Percentiles rank a stretch among this genome's conserved stretches.
phyloP scores from a whole-genome alignment of 2,797 vertebrate species.

The Sternotherus odoratus region DNA sequence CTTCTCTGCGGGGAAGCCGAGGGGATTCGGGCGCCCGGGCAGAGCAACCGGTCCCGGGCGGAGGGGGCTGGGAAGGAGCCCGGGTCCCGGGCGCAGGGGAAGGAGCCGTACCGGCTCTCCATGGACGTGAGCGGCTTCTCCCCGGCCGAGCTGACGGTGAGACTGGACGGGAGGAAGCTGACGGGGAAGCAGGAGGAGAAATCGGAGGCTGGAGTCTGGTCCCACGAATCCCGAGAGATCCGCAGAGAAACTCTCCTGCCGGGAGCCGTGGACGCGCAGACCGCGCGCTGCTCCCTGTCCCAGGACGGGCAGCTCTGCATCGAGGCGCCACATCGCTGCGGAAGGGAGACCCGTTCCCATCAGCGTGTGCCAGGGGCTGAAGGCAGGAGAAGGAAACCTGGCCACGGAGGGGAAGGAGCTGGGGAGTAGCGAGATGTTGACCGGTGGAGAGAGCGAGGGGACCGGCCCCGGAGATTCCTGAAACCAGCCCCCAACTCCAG shows the following conservation, averaged over 20 bases:
- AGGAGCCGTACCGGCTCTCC: no score
- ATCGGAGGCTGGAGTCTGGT: constrained; percentile 44
- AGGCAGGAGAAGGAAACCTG: rapidly evolving
- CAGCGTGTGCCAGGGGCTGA: neutral
- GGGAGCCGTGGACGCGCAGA: constrained; percentile 71
- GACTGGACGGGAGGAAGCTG: constrained; percentile 79
- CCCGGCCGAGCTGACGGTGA: constrained; percentile 81
- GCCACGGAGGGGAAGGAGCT: rapidly evolving
- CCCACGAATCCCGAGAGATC: constrained; percentile 80
- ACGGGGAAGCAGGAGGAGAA: constrained; percentile 79
- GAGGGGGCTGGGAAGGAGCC: constrained; percentile 29
- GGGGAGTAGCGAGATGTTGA: neutral
- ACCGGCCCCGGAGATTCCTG: neutral
- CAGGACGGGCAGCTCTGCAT: no score
- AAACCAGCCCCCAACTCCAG: no score
- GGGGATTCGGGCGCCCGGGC: no score
- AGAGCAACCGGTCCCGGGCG: no score
- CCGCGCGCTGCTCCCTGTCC: constrained; percentile 81
- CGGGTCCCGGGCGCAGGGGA: no score
- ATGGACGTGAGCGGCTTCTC: constrained; percentile 81
- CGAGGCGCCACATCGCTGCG: constrained; percentile 38
- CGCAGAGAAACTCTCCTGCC: constrained; percentile 83
- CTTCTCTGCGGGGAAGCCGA: neutral
- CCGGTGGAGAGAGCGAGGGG: neutral
- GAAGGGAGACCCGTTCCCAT: neutral